Evolutionary conservation across 2,888 invertebrate species (phyloP), one percentile per base, ranked within the genome.

Genomic region (Troglohyphantes excavatus): DNA sequence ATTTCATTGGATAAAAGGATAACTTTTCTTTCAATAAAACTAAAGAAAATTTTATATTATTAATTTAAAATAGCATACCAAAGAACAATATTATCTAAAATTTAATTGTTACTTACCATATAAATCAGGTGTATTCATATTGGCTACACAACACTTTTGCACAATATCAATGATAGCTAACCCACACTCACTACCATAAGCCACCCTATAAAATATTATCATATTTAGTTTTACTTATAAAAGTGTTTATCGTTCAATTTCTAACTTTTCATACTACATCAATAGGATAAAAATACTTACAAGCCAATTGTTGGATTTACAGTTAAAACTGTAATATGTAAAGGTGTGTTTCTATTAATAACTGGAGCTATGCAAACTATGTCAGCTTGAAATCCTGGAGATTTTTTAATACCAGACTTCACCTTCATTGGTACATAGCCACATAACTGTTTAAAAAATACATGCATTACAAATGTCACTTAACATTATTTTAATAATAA

Each of bases 291-390:
- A 65, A 26, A 23, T 92, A 96, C 97, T 96, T 95, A 99, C 99
- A 99, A 95, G 94, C 98, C 98, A 94, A 98, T 99, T 88, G 97
- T 97, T 92, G 99, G 98, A 95, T 98, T 99, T 94, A 99, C 95
- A 93, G 97, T 96, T 93, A 99, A 96, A 92, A 98, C 96, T 92
- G 97, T 96, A 93, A 99, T 96, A 93, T 96, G 96, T 94, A 97
- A 96, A 92, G 98, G 96, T 93, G 96, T 95, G 94, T 96, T 95
- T 68, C 96, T 96, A 92, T 95, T 96, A 91, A 95, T 95, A 94
- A 97, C 97, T 78, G 96, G 96, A 93, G 99, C 97, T 93, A 99
- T 95, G 94, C 98, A 98, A 92, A 98, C 97, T 92, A 99, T 95
- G 93, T 98, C 97, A 73, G 98, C 97, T 95, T 99, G 99, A 95